Percentiles rank a stretch among this genome's conserved stretches.
Conservation (phyloP, 2,888 invertebrate species). For the Megastigmus dorsalis region DNA sequence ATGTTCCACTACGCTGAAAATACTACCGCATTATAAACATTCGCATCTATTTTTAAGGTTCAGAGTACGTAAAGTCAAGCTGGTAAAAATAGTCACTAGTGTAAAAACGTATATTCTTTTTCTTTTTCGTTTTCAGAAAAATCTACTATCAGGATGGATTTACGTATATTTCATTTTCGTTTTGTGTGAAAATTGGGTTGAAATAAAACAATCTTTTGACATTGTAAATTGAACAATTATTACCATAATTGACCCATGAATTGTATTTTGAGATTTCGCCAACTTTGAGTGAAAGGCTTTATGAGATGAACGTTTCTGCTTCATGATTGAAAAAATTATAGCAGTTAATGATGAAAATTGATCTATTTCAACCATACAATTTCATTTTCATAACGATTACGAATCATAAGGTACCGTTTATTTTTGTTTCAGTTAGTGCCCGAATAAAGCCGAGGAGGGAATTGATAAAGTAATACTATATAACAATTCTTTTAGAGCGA, state of each 20-base stretch:
- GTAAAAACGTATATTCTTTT: constrained; percentile 21
- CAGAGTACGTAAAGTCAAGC: constrained; percentile 15
- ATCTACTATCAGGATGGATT: constrained; percentile 44
- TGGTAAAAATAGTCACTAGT: constrained; percentile 44
- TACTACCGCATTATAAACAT: too few relatives aligned
- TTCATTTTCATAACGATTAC: constrained; percentile 4
- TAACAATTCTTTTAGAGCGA: constrained; percentile 33
- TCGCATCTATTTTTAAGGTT: constrained; percentile 35
- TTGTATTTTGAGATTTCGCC: too few relatives aligned
- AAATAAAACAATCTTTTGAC: neutral
- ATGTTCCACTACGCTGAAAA: too few relatives aligned
- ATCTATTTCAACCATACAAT: neutral
- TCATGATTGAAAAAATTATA: too few relatives aligned
- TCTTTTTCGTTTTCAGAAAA: constrained; percentile 10
- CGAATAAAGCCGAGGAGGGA: constrained; percentile 37
- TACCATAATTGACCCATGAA: too few relatives aligned
- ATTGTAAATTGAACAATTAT: neutral
- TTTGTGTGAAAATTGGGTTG: neutral
- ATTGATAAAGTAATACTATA: constrained; percentile 38
- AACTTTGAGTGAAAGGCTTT: too few relatives aligned
- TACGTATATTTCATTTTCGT: neutral
- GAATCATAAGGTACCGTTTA: constrained; percentile 15
- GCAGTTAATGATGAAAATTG: neutral
- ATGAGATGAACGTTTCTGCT: too few relatives aligned
- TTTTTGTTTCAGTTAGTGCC: constrained; percentile 19